Conservation (phyloP, 2,888 invertebrate genomes). For the Dasysyrphus albostriatus region DNA sequence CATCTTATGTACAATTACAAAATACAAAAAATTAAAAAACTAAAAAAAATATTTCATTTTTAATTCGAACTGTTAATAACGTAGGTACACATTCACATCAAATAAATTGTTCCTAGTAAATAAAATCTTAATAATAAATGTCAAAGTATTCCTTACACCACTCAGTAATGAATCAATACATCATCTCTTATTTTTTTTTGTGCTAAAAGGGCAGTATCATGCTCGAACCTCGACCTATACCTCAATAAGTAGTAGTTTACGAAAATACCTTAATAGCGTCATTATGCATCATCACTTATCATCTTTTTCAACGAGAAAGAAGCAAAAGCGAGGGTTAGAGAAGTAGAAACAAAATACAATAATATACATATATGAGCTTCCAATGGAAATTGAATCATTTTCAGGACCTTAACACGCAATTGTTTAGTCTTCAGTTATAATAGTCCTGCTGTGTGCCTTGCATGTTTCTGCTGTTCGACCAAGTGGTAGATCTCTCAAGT, state of each 20-base stretch:
- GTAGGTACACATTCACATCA: too few species aligned
- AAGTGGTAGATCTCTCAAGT: slow-evolving; percentile 73
- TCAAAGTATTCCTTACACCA: background rate
- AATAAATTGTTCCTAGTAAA: too few species aligned
- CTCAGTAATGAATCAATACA: background rate
- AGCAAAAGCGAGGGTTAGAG: background rate
- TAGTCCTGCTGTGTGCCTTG: slow-evolving; percentile 54
- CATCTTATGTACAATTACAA: too few species aligned
- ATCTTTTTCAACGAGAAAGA: background rate
- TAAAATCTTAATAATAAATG: background rate
- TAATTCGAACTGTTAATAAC: too few species aligned
- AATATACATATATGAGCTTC: slow-evolving; percentile 48
- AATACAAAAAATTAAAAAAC: too few species aligned
- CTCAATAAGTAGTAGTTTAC: slow-evolving; percentile 33
- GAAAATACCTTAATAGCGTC: slow-evolving; percentile 66
- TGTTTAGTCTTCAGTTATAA: slow-evolving; percentile 64
- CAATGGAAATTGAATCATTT: slow-evolving; percentile 71
- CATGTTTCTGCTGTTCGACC: slow-evolving; percentile 55
- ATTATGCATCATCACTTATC: slow-evolving; percentile 63
- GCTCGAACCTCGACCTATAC: background rate
- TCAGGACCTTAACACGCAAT: slow-evolving; percentile 60
- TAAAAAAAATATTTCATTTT: too few species aligned
- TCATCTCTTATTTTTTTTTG: background rate
- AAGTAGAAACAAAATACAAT: background rate
- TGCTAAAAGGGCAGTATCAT: slow-evolving; percentile 1